Conservation (phyloP, 92 coral and sea anemone genomes). For the Blastomussa wellsi region DNA sequence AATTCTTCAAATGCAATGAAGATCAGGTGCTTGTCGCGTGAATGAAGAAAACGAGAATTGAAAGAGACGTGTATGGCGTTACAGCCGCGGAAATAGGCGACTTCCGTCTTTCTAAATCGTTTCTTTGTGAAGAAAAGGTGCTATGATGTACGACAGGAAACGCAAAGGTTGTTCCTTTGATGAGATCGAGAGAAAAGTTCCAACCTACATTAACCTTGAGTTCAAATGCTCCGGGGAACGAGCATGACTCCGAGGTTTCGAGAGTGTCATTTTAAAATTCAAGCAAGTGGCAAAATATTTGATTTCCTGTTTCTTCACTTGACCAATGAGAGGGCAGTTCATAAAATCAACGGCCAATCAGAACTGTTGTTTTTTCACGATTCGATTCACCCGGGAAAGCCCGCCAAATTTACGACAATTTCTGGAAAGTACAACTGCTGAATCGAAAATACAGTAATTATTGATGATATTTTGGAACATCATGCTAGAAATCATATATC, state of each 20-base stretch:
- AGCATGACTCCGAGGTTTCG: constrained; percentile 3
- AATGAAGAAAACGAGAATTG: background rate
- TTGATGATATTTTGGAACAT: too few species aligned
- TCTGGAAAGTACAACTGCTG: background rate
- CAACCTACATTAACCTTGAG: background rate
- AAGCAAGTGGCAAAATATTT: background rate
- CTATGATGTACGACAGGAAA: constrained; percentile 3
- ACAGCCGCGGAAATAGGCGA: constrained; percentile 11
- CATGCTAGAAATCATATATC: background rate
- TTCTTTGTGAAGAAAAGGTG: background rate
- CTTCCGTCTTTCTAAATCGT: background rate
- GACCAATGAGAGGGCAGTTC: constrained; percentile 20
- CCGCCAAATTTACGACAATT: constrained; percentile 23
- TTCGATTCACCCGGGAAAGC: constrained; percentile 34
- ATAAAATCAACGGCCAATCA: constrained; percentile 8
- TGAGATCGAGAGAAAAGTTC: constrained; percentile 1
- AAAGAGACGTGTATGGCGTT: constrained; percentile 20
- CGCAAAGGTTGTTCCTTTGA: background rate
- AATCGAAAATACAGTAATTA: background rate
- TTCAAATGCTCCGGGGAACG: background rate
- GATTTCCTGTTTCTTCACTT: background rate
- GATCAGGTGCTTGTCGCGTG: constrained; percentile 10
- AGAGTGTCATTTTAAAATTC: constrained; percentile 10
- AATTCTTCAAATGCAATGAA: background rate
- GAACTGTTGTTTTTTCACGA: background rate